Evolutionary conservation across 2,113 vertebrate genomes (phyloP).

Genomic region (Aptenodytes patagonicus): DNA sequence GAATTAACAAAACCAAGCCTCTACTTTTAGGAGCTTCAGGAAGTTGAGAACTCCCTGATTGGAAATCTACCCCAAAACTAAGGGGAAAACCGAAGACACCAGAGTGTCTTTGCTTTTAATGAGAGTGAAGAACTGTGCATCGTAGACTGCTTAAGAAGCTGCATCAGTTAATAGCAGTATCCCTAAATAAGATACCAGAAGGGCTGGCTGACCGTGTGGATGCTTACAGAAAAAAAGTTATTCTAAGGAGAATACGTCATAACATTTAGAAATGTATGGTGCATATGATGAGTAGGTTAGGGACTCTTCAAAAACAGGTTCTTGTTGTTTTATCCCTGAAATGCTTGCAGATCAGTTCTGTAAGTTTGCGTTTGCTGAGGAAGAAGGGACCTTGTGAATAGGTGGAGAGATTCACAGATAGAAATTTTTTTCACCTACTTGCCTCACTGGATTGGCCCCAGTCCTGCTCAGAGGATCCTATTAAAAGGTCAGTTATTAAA

Average conservation of each 20-base stretch:
- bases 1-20: slow-evolving; percentile 8
- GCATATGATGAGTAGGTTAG: neutral
- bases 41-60: neutral
- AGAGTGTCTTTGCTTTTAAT: neutral
- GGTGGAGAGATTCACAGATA: neutral
- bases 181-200: neutral
- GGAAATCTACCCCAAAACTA: neutral
- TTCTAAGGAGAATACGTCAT: neutral
- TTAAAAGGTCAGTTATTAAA: neutral
- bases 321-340: neutral
- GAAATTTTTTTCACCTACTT: neutral
- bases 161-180: neutral
- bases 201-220: neutral
- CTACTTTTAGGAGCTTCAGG: neutral
- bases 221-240: neutral
- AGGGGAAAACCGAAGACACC: neutral
- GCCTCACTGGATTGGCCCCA: rapidly evolving
- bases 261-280: neutral
- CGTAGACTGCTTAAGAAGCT: neutral
- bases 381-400: neutral
- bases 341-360: neutral
- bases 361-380: neutral
- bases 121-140: neutral
- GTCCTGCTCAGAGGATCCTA: neutral
- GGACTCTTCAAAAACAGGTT: neutral